Evolutionary conservation across 2,888 invertebrate species (phyloP).

Genomic region (Sesia bembeciformis): DNA sequence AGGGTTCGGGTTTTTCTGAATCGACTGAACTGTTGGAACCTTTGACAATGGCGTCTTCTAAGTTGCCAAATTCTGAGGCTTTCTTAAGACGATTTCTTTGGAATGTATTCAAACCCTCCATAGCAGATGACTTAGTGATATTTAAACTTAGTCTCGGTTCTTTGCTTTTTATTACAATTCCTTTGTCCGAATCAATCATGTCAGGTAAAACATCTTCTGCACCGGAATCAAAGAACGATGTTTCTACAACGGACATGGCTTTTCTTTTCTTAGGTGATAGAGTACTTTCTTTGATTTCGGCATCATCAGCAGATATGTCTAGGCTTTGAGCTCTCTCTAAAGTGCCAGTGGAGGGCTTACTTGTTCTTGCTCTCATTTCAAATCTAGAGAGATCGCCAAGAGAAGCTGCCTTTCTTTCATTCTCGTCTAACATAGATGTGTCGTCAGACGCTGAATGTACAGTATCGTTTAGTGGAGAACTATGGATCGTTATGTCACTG

Average conservation of each 20-base stretch:
- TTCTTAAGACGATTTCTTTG: conserved; percentile 81
- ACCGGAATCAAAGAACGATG: conserved; percentile 56
- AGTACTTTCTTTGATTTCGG: conserved; percentile 54
- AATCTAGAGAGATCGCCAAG: conserved; percentile 86
- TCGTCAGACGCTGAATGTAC: conserved; percentile 55
- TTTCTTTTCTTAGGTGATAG: conserved; percentile 78
- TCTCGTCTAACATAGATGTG: conserved; percentile 69
- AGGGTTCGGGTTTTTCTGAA: conserved; percentile 45
- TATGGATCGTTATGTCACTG: conserved; percentile 83
- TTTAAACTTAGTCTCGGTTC: conserved; percentile 74
- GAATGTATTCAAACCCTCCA: conserved; percentile 80
- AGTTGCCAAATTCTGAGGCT: conserved; percentile 83
- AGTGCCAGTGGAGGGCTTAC: conserved; percentile 70
- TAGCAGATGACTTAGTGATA: conserved; percentile 64
- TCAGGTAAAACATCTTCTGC: conserved; percentile 58
- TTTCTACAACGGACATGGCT: conserved; percentile 73
- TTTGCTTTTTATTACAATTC: conserved; percentile 57
- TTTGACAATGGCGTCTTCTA: conserved; percentile 83
- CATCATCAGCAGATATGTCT: conserved; percentile 78
- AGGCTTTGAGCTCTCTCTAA: conserved; percentile 86
- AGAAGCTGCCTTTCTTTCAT: conserved; percentile 84
- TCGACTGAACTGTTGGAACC: conserved; percentile 63
- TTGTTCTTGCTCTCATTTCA: conserved; percentile 54
- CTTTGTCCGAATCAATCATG: conserved; percentile 53
- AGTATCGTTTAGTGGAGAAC: conserved; percentile 75